Base-by-base conservation (phyloP, 2,888 invertebrate genomes). In the Eucera pruinosa region DNA sequence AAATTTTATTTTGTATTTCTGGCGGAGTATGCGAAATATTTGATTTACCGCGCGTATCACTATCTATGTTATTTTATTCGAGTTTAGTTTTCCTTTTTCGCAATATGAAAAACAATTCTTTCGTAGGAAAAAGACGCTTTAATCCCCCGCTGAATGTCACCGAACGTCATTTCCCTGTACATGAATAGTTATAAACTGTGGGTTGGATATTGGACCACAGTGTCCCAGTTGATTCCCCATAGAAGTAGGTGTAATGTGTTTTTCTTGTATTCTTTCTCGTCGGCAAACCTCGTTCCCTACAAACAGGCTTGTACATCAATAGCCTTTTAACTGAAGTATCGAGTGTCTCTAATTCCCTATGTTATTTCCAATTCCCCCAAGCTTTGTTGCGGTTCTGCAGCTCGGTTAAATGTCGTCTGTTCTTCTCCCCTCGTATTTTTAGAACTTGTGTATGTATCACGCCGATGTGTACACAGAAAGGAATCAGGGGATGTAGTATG, bases 191-290 rank as follows among this genome's bases (percentile, higher is more conserved):
- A n/a, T n/a, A n/a, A n/a, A n/a, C n/a, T n/a, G n/a, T n/a, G n/a
- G n/a, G n/a, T n/a, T n/a, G n/a, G n/a, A n/a, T n/a, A n/a, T n/a
- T n/a, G n/a, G n/a, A n/a, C n/a, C 33, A 33, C 3, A 33, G 7
- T 33, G 3, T 20, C 20, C 15, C 3, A 4, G 7, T 50, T 25
- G 11, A 6, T 5, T 13, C 30, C 13, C 39, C 43, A 48, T 52
- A 27, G 47, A 52, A 50, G 39, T 71, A 67, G 50, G 18, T 70
- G 57, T 67, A 79, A 80, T 76, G 80, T 74, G 67, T 41, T 79
- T 80, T 33, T 30, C 68, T 61, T 71, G 80, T 57, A 61, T 69
- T 68, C 30, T 68, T 45, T 36, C 9, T n/a, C 48, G 23, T 39
- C 27, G 5, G 18, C 30, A 15, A 57, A 36, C 57, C 57, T 20